Base-by-base conservation (phyloP, 1,140 invertebrate species). In the Eurytemora carolleeae region DNA sequence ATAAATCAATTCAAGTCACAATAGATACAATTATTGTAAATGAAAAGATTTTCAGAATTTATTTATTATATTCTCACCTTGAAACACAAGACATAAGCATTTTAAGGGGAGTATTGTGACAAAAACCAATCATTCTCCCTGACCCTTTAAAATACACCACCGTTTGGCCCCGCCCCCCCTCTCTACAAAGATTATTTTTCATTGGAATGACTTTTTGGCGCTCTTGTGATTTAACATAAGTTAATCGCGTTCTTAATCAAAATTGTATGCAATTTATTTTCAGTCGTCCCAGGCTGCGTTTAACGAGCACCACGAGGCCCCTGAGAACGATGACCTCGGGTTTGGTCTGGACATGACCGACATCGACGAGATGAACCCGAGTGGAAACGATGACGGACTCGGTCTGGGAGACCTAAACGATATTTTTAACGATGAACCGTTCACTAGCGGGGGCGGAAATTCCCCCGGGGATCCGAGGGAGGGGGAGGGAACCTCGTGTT, bases 261-360 rank as follows among this genome's bases (percentile, higher is more conserved):
- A 55, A 12, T 55, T 7, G 19, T 55, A 12, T 55, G 44, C n/a
- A 52, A 52, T 15, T 52, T 12, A 12, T 19, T 55, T 55, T 56
- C 66, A 87, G 84, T 87, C 86, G 19, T 86, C 85, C 56, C 87
- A 87, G 69, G 85, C 84, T 58, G 82, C 85, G 57, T 62, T 62
- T 21, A 20, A 53, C 21, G 60, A 62, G 17, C 53, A 55, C 54
- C 65, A 64, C 31, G 64, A 66, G 24, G 63, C 62, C 23, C 65
- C 65, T 21, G 59, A 65, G 2, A 65, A 70, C 15, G 68, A 56
- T 24, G 60, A 62, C 17, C 24, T 62, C 21, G 53, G 23, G 53
- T 65, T 20, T 62, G 64, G 24, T 53, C 60, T 52, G 24, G 84
- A 85, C 68, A n/a, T n/a, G n/a, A 85, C 86, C 67, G 82, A 83